Conservation (phyloP, 2,113 vertebrate species). For the Grantiella picta region DNA sequence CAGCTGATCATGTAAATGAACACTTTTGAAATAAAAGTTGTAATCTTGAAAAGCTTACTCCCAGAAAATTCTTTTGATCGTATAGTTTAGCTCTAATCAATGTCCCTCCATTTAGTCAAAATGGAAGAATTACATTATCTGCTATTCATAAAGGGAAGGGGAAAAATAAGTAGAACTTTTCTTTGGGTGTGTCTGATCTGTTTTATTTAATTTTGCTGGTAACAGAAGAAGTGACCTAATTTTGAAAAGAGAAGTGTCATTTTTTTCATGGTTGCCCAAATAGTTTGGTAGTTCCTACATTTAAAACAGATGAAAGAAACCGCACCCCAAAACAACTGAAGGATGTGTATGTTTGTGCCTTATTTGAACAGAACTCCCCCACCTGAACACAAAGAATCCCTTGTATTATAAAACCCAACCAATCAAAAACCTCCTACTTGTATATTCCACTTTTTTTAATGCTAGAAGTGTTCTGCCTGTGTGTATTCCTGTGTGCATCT, state of each 20-base stretch:
- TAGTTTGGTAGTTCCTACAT: not conserved
- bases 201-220: not conserved
- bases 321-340: not conserved
- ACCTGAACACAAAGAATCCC: not conserved
- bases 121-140: not conserved
- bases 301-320: not conserved
- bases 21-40: not conserved
- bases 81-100: not conserved
- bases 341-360: not conserved
- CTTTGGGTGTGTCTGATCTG: not conserved
- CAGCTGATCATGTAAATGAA: not conserved
- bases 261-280: not conserved
- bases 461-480: not conserved
- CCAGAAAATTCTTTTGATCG: not conserved
- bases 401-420: not conserved
- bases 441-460: not conserved
- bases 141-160: not conserved
- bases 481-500: not conserved
- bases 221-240: not conserved
- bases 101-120: not conserved
- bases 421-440: fast-evolving
- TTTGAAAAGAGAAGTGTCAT: not conserved
- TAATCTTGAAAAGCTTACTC: not conserved
- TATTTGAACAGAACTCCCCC: not conserved
- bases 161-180: not conserved